Evolutionary conservation across 2,888 invertebrate species (phyloP).

Genomic region (Mantis religiosa): DNA sequence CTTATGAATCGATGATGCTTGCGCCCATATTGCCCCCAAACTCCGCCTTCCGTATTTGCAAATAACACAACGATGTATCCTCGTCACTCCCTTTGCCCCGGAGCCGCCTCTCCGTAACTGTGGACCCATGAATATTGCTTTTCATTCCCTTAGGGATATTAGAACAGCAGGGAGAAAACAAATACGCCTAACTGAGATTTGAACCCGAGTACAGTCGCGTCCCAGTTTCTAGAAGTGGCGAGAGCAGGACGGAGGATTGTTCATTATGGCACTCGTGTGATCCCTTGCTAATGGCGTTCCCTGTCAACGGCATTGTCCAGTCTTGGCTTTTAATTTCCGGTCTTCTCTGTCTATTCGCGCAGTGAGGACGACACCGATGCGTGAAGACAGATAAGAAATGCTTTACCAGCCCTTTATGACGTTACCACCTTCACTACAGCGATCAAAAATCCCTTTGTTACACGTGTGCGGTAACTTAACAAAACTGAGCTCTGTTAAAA

Average conservation of each 20-base stretch:
- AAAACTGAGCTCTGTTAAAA: no score
- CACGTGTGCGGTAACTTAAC: neutral
- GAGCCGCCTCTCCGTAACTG: neutral
- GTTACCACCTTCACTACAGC: neutral
- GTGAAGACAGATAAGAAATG: neutral
- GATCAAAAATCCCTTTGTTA: neutral
- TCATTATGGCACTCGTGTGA: neutral
- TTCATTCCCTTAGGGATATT: conserved; percentile 3
- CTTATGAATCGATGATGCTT: neutral
- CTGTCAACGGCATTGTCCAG: conserved; percentile 14
- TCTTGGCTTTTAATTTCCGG: conserved; percentile 18
- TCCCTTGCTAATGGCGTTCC: neutral
- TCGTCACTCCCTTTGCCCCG: neutral
- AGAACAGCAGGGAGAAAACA: neutral
- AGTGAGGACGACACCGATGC: neutral
- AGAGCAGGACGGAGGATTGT: neutral
- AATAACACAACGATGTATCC: neutral
- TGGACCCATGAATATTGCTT: conserved; percentile 1
- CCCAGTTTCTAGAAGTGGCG: neutral
- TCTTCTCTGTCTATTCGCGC: neutral
- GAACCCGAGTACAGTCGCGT: neutral
- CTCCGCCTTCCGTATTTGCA: neutral
- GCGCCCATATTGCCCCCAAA: neutral
- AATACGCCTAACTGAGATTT: neutral
- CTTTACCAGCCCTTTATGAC: neutral